phyloP scores from a whole-genome alignment of 2,797 vertebrate species.

The Sebastes kiyomatsui region DNA sequence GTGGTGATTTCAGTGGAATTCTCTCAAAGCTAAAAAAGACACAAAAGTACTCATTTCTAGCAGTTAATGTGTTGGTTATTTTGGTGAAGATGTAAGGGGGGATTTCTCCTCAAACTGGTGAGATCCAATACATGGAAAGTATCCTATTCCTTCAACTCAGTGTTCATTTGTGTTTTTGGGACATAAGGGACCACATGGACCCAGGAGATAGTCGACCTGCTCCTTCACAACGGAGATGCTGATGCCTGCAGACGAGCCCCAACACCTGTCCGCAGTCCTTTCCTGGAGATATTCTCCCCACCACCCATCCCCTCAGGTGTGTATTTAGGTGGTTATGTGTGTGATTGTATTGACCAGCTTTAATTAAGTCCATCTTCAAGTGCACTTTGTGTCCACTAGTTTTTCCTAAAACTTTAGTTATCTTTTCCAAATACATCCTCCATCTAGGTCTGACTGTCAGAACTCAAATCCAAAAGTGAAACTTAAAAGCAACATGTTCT shows the following conservation, averaged over 20 bases:
- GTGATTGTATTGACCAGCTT: background rate
- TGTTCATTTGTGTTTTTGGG: background rate
- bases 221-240: constrained; percentile 83
- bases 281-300: constrained; percentile 83
- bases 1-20: background rate
- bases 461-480: background rate
- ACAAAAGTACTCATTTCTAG: too few relatives aligned
- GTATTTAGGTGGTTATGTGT: background rate
- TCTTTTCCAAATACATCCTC: background rate
- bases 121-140: background rate
- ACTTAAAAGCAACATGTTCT: too few relatives aligned
- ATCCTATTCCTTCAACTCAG: background rate
- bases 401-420: background rate
- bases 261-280: constrained; percentile 85
- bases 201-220: constrained; percentile 91
- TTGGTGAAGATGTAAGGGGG: background rate
- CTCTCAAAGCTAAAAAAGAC: background rate
- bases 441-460: background rate
- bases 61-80: background rate
- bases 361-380: background rate
- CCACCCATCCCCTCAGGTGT: constrained; percentile 81
- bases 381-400: background rate
- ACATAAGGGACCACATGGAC: constrained; percentile 91
- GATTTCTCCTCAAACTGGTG: background rate
- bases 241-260: constrained; percentile 83